Evolutionary conservation across 1,140 invertebrate genomes (phyloP).

Genomic region (Drosophila baimaii): DNA sequence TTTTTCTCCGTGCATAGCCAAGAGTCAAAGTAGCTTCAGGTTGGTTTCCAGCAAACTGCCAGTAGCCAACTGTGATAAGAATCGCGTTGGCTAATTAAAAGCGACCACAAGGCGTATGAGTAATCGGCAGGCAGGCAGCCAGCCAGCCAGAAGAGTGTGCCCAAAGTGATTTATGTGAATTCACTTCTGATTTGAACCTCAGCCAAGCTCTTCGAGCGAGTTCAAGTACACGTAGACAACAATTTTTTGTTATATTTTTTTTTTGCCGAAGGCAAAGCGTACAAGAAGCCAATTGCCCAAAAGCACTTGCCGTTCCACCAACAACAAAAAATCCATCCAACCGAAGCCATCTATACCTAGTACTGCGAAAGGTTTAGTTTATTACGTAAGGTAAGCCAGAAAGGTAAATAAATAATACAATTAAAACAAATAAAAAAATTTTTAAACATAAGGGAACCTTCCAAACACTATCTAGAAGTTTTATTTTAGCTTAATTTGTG

Average conservation of each 20-base stretch:
- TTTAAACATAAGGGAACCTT: no score
- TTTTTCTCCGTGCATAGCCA: constrained; percentile 16
- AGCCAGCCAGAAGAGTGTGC: constrained; percentile 28
- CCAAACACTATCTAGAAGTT: no score
- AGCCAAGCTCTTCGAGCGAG: constrained; percentile 40
- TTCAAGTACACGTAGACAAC: constrained; percentile 67
- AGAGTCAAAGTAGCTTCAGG: constrained; percentile 13
- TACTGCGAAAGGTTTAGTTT: constrained; percentile 8
- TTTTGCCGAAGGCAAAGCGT: constrained; percentile 53
- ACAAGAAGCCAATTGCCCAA: constrained; percentile 54
- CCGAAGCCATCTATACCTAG: constrained; percentile 26
- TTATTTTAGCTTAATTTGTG: no score
- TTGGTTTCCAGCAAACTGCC: constrained; percentile 26
- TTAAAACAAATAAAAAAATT: no score
- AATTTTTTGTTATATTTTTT: constrained; percentile 30
- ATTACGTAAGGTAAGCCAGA: background rate
- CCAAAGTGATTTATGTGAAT: constrained; percentile 56
- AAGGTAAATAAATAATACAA: no score
- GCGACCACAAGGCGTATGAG: constrained; percentile 50
- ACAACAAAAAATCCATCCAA: constrained; percentile 13
- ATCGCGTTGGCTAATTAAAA: constrained; percentile 48
- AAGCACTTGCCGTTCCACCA: constrained; percentile 38
- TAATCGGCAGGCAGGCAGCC: constrained; percentile 38
- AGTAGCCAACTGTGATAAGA: constrained; percentile 51
- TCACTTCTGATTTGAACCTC: constrained; percentile 63